Conservation (phyloP, 23 tunicate species). For the Phallusia fumigata region DNA sequence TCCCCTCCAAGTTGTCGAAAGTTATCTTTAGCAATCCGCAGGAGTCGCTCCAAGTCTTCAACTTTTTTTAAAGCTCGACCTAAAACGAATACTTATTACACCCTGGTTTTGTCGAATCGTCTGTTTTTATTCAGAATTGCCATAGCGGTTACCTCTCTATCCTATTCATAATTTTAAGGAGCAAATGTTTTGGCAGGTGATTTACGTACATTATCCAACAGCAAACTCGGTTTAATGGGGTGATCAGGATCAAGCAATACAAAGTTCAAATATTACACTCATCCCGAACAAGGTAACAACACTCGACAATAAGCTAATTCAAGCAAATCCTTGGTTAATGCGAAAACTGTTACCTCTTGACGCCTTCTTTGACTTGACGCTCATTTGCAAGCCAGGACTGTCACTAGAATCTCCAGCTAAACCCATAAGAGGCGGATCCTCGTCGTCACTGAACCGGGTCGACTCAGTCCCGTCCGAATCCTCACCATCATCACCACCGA, state of each 20-base stretch:
- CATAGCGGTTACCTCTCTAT: no score
- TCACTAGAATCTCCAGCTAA: slow-evolving; percentile 85
- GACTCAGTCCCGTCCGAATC: slow-evolving; percentile 40
- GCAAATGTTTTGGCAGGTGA: no score
- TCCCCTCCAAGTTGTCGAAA: slow-evolving; percentile 87
- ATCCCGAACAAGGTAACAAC: no score
- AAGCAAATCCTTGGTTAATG: no score
- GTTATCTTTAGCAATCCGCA: slow-evolving; percentile 75
- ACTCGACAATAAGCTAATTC: no score
- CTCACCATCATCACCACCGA: slow-evolving; percentile 66
- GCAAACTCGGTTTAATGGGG: no score
- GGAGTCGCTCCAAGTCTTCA: slow-evolving; percentile 60
- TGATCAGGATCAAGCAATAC: no score
- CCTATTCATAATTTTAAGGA: no score
- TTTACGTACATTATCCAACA: no score
- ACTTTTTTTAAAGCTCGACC: slow-evolving; percentile 62
- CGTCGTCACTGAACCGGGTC: slow-evolving; percentile 32
- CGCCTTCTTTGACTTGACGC: slow-evolving; percentile 54
- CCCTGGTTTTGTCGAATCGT: neutral
- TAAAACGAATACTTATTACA: neutral
- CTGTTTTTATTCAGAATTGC: no score
- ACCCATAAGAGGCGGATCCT: slow-evolving; percentile 57
- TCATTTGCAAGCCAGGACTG: slow-evolving; percentile 33
- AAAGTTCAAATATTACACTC: no score
- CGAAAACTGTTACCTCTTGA: slow-evolving; percentile 42